Percentiles rank a stretch among this genome's conserved stretches.
These are phyloP conservation scores for Euphydryas editha DNA, from an alignment of 2,888 invertebrate species.

Conservation along the genomic window DNA sequence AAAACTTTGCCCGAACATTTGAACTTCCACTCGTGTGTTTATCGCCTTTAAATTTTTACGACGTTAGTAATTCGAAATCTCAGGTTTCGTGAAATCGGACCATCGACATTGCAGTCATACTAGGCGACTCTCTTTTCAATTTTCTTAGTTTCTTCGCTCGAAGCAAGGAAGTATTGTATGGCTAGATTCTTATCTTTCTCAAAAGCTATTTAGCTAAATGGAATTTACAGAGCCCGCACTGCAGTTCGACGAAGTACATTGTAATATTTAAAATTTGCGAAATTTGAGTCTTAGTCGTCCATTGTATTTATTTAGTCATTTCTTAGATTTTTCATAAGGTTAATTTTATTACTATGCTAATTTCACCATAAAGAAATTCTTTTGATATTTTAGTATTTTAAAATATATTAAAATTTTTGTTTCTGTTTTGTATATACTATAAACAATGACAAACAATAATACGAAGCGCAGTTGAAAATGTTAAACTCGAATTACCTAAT, in stretches of 20 bases:
- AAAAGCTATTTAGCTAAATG: conserved; percentile 84
- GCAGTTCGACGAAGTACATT: conserved; percentile 82
- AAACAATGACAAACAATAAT: conserved; percentile 61
- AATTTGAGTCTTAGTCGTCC: conserved; percentile 76
- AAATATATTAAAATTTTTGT: background rate
- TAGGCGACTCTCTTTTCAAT: conserved; percentile 82
- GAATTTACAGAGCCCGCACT: conserved; percentile 83
- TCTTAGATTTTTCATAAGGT: conserved; percentile 45
- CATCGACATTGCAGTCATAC: conserved; percentile 74
- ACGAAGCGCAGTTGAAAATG: conserved; percentile 69
- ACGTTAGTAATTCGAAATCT: conserved; percentile 75
- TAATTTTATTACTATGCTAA: conserved; percentile 16
- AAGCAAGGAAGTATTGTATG: conserved; percentile 80
- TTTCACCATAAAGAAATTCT: background rate
- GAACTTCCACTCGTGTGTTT: conserved; percentile 62
- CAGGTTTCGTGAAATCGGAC: conserved; percentile 78
- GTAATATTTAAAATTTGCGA: conserved; percentile 81
- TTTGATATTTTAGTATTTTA: background rate
- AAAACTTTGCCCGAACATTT: conserved; percentile 65
- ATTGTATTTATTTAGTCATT: conserved; percentile 75
- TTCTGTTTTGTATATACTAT: background rate
- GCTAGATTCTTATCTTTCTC: conserved; percentile 81
- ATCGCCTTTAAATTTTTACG: conserved; percentile 74
- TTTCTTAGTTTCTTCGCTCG: conserved; percentile 79
- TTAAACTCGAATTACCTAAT: conserved; percentile 75